Evolutionary conservation across 2,888 invertebrate species (phyloP).

Genomic region (Ernsta delagoae): DNA sequence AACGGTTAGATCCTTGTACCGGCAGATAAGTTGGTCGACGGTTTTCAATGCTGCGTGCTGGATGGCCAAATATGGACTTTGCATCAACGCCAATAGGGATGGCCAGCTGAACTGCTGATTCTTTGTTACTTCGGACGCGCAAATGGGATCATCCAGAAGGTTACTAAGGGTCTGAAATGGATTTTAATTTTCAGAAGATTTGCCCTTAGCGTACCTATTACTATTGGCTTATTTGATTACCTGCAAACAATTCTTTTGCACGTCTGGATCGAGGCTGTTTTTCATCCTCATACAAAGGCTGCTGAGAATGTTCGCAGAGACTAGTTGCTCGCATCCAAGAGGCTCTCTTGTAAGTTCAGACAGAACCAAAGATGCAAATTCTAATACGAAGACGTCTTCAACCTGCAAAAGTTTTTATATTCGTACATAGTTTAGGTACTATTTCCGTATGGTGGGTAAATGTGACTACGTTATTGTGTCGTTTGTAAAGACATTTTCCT

Average conservation of each 20-base stretch:
- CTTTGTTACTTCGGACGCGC: conserved; percentile 74
- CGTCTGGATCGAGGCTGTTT: conserved; percentile 82
- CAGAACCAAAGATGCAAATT: conserved; percentile 80
- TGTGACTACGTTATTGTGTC: too few relatives aligned
- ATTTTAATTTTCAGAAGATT: too few relatives aligned
- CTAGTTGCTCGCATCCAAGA: conserved; percentile 73
- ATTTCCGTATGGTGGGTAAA: too few relatives aligned
- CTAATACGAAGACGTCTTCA: conserved; percentile 80
- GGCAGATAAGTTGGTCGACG: conserved; percentile 73
- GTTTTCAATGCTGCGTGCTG: conserved; percentile 78
- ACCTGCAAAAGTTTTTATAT: conserved; percentile 51
- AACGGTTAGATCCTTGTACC: conserved; percentile 73
- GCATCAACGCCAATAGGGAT: conserved; percentile 72
- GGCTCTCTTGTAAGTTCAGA: conserved; percentile 79
- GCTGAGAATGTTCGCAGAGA: conserved; percentile 72
- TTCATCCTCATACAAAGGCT: conserved; percentile 77
- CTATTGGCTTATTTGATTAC: too few relatives aligned
- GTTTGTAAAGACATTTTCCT: too few relatives aligned
- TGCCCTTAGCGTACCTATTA: too few relatives aligned
- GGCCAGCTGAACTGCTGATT: conserved; percentile 79
- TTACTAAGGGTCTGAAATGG: conserved; percentile 70
- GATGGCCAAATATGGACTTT: conserved; percentile 78
- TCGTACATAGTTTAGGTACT: too few relatives aligned
- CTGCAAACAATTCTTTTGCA: conserved; percentile 83
- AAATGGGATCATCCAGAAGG: conserved; percentile 77